Evolutionary conservation across 2,113 vertebrate species (phyloP).

Genomic region (Zosterops japonicus): DNA sequence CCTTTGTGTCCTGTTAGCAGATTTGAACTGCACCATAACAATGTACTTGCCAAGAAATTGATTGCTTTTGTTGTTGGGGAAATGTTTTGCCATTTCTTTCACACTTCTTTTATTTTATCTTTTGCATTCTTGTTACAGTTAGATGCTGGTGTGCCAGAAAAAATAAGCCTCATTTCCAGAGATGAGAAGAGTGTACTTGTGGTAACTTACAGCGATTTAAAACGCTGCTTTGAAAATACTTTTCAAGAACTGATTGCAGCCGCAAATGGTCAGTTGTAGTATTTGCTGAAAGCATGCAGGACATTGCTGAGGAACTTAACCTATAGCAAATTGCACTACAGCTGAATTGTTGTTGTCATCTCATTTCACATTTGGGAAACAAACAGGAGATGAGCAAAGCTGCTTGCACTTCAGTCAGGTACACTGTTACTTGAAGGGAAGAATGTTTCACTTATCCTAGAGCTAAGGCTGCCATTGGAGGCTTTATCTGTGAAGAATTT

Average conservation of each 20-base stretch:
- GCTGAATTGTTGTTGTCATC: constrained; percentile 80
- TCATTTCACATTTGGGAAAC: constrained; percentile 78
- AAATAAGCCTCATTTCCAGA: constrained; percentile 97
- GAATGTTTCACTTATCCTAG: constrained; percentile 86
- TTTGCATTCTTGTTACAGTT: constrained; percentile 82
- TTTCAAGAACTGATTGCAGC: constrained; percentile 98
- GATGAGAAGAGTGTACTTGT: constrained; percentile 99
- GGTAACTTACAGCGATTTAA: constrained; percentile 98
- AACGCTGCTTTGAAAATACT: constrained; percentile 99
- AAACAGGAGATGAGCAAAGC: constrained; percentile 77
- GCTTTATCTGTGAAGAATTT: constrained; percentile 83
- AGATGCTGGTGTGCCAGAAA: constrained; percentile 97
- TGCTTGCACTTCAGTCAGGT: constrained; percentile 92
- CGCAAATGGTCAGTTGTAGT: constrained; percentile 96
- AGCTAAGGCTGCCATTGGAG: constrained; percentile 82
- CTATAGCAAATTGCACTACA: constrained; percentile 94
- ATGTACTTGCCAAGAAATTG: not conserved
- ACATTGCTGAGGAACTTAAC: constrained; percentile 78
- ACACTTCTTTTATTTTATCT: constrained; percentile 45
- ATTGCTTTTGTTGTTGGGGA: constrained; percentile 62
- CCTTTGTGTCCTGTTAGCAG: not conserved
- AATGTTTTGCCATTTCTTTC: constrained; percentile 63
- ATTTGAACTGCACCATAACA: not conserved
- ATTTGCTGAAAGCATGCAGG: constrained; percentile 79
- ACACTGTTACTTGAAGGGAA: constrained; percentile 95